phyloP scores from a whole-genome alignment of 2,797 vertebrate species.

The Aulostomus chinensis region DNA sequence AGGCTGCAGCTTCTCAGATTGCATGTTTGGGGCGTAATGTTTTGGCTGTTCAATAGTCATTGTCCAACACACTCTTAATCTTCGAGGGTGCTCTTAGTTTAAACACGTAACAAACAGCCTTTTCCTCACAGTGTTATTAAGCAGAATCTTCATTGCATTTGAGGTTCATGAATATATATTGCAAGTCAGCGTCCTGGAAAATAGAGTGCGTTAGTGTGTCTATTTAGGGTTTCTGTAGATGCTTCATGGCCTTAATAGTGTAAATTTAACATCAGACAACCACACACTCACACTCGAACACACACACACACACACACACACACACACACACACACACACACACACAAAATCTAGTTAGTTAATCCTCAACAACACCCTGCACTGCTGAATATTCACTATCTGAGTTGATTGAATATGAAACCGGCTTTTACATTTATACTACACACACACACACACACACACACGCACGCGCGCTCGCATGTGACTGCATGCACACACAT shows the following conservation, averaged over 20 bases:
- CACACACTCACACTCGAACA: too few species aligned
- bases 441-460: constrained; percentile 12
- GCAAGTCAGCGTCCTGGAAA: constrained; percentile 57
- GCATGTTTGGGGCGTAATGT: constrained; percentile 16
- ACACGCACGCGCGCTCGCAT: background rate
- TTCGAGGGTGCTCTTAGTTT: constrained; percentile 22
- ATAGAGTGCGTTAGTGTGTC: constrained; percentile 52
- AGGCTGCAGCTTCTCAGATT: constrained; percentile 18
- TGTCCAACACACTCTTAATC: constrained; percentile 21
- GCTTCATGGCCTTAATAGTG: constrained; percentile 35
- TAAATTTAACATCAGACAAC: constrained; percentile 34
- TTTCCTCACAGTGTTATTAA: constrained; percentile 36
- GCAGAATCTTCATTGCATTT: constrained; percentile 42
- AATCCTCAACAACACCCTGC: constrained; percentile 20
- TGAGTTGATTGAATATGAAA: constrained; percentile 6
- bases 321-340: constrained; percentile 9
- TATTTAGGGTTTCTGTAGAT: constrained; percentile 41
- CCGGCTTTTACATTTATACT: constrained; percentile 7
- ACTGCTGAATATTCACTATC: constrained; percentile 16
- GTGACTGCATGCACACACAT: too few species aligned
- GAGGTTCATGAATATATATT: constrained; percentile 67
- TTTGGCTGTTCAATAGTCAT: constrained; percentile 24
- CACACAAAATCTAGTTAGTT: constrained; percentile 16
- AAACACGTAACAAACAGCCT: constrained; percentile 37
- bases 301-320: too few species aligned